A percentile compares a stretch with the other conserved stretches of the same genome.
Conservation (phyloP, 2,113 vertebrate species). For the Podarcis raffonei region DNA sequence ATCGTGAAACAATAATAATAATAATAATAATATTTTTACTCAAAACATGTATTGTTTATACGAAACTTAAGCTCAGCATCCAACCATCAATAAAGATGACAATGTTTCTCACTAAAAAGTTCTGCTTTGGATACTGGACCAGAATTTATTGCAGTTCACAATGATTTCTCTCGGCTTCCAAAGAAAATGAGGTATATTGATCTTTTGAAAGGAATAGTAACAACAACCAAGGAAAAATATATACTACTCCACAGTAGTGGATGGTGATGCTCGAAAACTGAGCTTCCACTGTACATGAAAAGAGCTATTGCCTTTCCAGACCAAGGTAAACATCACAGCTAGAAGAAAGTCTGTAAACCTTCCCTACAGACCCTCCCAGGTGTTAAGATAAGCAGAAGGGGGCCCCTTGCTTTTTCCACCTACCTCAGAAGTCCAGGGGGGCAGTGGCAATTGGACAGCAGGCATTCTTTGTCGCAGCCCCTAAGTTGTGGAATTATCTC, state of each 20-base stretch:
- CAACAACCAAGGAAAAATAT: too few relatives aligned
- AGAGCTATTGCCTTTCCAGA: not conserved
- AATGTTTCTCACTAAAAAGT: slow-evolving; percentile 27
- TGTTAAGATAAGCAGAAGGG: too few relatives aligned
- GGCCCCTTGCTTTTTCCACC: too few relatives aligned
- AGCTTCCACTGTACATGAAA: not conserved
- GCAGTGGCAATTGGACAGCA: too few relatives aligned
- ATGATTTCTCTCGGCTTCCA: slow-evolving; percentile 32
- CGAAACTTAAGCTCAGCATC: slow-evolving; percentile 30
- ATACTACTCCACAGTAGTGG: too few relatives aligned
- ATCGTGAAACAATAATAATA: slow-evolving; percentile 56
- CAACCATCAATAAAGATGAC: slow-evolving; percentile 14
- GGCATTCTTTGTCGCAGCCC: too few relatives aligned
- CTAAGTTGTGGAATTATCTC: too few relatives aligned
- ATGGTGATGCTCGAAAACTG: too few relatives aligned
- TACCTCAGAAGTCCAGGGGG: too few relatives aligned
- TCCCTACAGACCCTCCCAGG: too few relatives aligned
- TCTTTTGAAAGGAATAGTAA: not conserved
- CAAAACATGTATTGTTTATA: not conserved
- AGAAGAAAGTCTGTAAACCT: too few relatives aligned
- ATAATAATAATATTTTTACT: slow-evolving; percentile 58
- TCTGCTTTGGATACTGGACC: slow-evolving; percentile 9
- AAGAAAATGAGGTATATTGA: slow-evolving; percentile 4
- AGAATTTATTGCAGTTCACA: slow-evolving; percentile 27
- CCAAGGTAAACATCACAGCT: not conserved